Conservation (phyloP, 2,888 invertebrate genomes). For the Tridacna crocea region DNA sequence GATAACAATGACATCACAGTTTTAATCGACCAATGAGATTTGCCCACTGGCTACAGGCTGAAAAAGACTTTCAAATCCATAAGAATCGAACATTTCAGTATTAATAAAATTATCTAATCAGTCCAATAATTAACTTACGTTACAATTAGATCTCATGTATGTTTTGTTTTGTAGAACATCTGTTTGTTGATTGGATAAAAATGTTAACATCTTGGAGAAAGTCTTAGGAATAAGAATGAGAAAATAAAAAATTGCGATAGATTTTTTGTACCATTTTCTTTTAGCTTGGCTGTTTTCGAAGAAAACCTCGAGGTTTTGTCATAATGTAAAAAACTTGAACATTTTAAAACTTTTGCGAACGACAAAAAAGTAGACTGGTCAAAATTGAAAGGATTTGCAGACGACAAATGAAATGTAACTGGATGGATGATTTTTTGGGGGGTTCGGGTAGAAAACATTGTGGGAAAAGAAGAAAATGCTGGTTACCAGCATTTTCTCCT, state of each 20-base stretch:
- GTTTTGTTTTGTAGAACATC: background rate
- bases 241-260: slow-evolving; percentile 1
- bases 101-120: background rate
- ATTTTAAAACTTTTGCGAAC: no score
- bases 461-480: slow-evolving; percentile 3
- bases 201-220: slow-evolving; percentile 1
- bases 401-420: no score
- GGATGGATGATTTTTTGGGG: no score
- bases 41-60: slow-evolving; percentile 38
- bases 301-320: background rate
- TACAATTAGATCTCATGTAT: slow-evolving; percentile 6
- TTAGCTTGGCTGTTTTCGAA: background rate
- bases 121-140: background rate
- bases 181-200: slow-evolving; percentile 4
- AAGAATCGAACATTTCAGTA: background rate
- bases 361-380: no score
- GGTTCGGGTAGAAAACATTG: background rate
- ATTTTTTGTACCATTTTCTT: background rate
- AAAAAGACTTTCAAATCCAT: slow-evolving; percentile 4
- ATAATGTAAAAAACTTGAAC: no score
- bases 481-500: background rate
- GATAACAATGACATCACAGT: background rate
- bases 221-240: background rate
- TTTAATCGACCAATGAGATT: slow-evolving; percentile 28
- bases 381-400: no score